Base-by-base conservation (phyloP, 1,140 invertebrate species). In the Riptortus pedestris region DNA sequence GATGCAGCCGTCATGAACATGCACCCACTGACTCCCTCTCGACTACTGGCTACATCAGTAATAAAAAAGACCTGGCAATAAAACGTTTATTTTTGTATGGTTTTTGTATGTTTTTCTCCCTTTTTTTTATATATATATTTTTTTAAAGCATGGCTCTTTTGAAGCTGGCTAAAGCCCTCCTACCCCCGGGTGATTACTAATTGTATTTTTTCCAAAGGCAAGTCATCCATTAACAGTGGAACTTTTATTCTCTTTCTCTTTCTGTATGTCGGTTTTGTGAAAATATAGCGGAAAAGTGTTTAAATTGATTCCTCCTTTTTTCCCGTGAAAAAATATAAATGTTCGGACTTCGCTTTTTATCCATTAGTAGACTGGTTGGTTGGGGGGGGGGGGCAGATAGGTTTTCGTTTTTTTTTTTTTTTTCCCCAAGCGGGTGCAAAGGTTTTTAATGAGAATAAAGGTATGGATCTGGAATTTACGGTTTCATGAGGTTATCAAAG, bases 251-350 rank as follows among this genome's bases (percentile, higher is more conserved):
- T 55, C 4, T 47, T 22, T 47, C 43, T 45, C 43, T 48, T 20
- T 20, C 45, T 48, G 11, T 51, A 18, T 55, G 18, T 55, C 51
- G 51, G 20, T 55, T 55, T 55, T 55, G 51, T 55, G 51, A 55
- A 55, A 55, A 55, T 55, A 55, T 55, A 55, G 51, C 51, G 51
- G 51, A 55, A 55, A 55, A 55, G 51, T 55, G 51, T 55, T 55
- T 55, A 55, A 55, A 55, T 55, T 55, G 51, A 55, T 55, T 55
- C 51, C 31, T 38, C 5, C 31, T 55, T 55, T 55, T 55, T 55
- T 26, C 51, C 26, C 20, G 51, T 55, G 26, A 55, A 55, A 55
- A 55, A 55, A 55, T 55, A 55, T 55, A 55, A 55, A 38, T 38
- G 51, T 24, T 55, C 51, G 51, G 24, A 55, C 51, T 55, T 55